A percentile compares a stretch with the other conserved stretches of the same genome.
phyloP scores from a whole-genome alignment of 2,888 invertebrate species.

The Plemyria rubiginata region DNA sequence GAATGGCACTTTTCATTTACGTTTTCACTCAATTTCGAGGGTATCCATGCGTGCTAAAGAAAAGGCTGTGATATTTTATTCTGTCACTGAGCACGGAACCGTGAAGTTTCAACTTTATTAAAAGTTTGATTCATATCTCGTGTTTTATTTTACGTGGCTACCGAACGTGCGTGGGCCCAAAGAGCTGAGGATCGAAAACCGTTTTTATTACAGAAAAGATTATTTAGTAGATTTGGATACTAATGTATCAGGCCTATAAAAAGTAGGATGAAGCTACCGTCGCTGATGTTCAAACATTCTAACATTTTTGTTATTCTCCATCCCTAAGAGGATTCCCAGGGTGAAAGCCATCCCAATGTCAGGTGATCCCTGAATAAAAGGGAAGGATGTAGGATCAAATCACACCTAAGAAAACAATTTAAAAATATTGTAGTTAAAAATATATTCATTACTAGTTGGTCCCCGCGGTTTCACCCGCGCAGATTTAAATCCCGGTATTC shows the following conservation, averaged over 20 bases:
- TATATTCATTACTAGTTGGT: no score
- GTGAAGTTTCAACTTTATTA: constrained; percentile 66
- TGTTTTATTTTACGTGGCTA: constrained; percentile 39
- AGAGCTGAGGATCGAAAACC: not conserved
- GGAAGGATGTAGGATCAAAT: not conserved
- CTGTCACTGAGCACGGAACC: constrained; percentile 59
- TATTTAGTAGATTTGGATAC: not conserved
- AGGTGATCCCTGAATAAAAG: not conserved
- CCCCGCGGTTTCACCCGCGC: no score
- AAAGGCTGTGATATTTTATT: constrained; percentile 67
- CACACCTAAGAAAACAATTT: not conserved
- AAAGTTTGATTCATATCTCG: constrained; percentile 53
- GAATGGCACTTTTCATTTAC: constrained; percentile 52
- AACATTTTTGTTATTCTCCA: no score
- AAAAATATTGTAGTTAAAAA: constrained; percentile 1
- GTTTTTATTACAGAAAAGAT: not conserved
- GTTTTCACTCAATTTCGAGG: constrained; percentile 55
- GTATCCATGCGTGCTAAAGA: constrained; percentile 53
- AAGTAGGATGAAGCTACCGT: no score
- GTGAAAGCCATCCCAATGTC: no score
- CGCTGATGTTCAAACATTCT: no score
- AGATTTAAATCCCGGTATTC: no score
- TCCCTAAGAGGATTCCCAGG: no score
- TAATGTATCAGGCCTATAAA: not conserved
- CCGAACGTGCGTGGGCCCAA: constrained; percentile 9